A percentile compares a stretch with the other conserved stretches of the same genome.
These are phyloP conservation scores for Pithys albifrons DNA, from an alignment of 2,113 vertebrate genomes.

Conservation along the genomic window DNA sequence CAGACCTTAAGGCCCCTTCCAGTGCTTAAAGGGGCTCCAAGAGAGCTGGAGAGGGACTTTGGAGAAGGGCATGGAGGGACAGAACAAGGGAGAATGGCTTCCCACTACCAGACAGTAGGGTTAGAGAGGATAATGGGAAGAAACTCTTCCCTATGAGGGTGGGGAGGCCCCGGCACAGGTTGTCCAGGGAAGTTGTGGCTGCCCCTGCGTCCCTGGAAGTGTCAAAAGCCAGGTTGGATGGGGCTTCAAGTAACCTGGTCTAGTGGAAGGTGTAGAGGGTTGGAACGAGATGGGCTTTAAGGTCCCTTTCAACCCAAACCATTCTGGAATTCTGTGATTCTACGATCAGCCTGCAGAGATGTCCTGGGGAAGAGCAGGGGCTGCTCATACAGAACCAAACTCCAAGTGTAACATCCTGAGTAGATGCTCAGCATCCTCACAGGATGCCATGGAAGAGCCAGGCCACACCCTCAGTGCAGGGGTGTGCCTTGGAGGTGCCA, in stretches of 20 bases:
- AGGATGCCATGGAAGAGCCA: accelerated
- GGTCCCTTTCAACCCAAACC: background rate
- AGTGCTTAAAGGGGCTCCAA: background rate
- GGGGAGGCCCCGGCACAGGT: accelerated
- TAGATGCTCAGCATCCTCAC: background rate
- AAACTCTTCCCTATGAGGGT: accelerated
- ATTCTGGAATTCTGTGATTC: too few relatives aligned
- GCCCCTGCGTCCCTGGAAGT: background rate
- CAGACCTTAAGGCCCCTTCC: background rate
- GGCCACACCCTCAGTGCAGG: background rate
- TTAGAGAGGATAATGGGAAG: accelerated
- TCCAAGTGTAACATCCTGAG: accelerated
- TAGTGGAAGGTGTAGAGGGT: background rate
- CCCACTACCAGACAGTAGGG: background rate
- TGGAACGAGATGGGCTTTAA: accelerated
- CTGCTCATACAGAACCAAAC: background rate
- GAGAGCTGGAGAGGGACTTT: background rate
- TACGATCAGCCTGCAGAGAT: background rate
- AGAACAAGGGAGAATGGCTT: background rate
- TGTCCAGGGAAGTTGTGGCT: background rate
- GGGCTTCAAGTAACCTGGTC: background rate
- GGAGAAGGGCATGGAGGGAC: background rate
- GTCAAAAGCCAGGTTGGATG: accelerated
- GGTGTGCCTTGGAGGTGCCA: background rate
- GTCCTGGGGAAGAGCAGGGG: background rate